Conservation (phyloP, 2,113 vertebrate species). For the Notechis scutatus region DNA sequence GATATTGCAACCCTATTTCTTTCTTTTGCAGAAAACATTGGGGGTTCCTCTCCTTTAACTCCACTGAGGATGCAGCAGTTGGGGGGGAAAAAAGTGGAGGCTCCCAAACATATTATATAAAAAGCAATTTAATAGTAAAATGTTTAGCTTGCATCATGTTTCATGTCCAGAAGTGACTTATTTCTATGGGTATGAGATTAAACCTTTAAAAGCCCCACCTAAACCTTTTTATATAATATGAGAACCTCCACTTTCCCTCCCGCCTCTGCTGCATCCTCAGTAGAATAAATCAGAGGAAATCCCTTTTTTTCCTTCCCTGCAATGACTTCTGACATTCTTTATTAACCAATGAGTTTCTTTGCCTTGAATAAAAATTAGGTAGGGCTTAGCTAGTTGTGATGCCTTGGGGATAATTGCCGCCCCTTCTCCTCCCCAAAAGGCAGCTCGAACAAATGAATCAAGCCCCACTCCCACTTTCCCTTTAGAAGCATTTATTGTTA, state of each 20-base stretch:
- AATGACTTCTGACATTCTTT: neutral
- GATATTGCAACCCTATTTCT: neutral
- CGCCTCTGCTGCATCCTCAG: neutral
- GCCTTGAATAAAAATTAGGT: neutral
- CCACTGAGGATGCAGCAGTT: neutral
- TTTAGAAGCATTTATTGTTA: neutral
- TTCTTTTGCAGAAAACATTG: neutral
- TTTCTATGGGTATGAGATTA: neutral
- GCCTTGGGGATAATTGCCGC: neutral
- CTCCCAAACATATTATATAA: neutral
- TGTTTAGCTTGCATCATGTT: neutral
- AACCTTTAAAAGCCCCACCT: neutral
- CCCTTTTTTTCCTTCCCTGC: neutral
- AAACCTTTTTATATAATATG: neutral
- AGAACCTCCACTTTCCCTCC: neutral
- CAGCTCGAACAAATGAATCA: neutral
- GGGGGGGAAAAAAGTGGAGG: neutral
- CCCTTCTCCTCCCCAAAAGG: neutral
- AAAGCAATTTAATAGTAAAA: neutral
- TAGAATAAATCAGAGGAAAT: neutral
- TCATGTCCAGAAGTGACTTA: neutral
- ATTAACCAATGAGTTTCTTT: neutral
- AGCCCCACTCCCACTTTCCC: neutral
- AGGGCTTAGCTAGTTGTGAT: neutral
- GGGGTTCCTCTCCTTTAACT: neutral